Percentiles rank a stretch among this genome's conserved stretches.
Evolutionary conservation across 2,888 invertebrate species (phyloP).

Genomic region (Morinoia aosen): DNA sequence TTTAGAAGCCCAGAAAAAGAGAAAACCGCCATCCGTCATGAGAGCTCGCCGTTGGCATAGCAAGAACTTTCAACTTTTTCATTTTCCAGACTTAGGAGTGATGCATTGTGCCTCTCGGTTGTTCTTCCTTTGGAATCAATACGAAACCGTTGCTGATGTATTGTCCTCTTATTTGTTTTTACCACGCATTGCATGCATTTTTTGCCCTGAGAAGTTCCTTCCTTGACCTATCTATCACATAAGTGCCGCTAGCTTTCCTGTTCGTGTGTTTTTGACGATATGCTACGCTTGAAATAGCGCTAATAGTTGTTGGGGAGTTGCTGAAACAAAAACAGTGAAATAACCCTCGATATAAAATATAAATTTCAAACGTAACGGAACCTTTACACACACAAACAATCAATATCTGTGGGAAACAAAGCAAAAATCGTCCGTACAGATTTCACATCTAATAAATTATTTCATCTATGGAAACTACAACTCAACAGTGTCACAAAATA

Average conservation of each 20-base stretch:
- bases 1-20: not conserved
- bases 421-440: too few relatives aligned
- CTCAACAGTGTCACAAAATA: too few relatives aligned
- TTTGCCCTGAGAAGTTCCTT: not conserved
- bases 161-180: not conserved
- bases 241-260: not conserved
- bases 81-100: conserved; percentile 1
- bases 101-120: not conserved
- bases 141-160: not conserved
- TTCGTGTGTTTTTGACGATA: not conserved
- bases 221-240: not conserved
- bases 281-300: too few relatives aligned
- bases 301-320: too few relatives aligned
- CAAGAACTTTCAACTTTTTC: conserved; percentile 12
- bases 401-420: too few relatives aligned
- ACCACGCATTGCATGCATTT: not conserved
- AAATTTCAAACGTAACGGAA: too few relatives aligned
- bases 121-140: not conserved
- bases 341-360: too few relatives aligned
- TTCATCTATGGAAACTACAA: too few relatives aligned
- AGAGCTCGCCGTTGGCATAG: conserved; percentile 12
- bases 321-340: too few relatives aligned
- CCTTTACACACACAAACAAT: too few relatives aligned
- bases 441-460: too few relatives aligned
- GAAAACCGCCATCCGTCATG: not conserved